These are phyloP conservation scores for Drosophila bipectinata DNA, from an alignment of 1,140 invertebrate species.

Conservation along the genomic window DNA sequence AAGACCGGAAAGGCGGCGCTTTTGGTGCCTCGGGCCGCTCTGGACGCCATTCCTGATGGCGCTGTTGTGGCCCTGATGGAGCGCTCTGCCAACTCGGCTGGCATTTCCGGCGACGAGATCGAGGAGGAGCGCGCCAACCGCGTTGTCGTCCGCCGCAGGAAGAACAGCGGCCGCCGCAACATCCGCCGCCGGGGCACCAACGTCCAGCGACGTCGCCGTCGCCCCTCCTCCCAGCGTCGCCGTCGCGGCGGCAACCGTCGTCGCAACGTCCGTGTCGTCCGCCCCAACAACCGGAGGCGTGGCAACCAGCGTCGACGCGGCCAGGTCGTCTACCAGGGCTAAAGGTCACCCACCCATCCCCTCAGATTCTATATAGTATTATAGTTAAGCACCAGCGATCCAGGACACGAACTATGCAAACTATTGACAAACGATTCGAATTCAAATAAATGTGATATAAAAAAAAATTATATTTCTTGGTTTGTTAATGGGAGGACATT, in stretches of 20 bases:
- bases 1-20: slow-evolving; percentile 77
- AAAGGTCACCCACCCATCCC: background rate
- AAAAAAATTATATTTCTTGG: slow-evolving; percentile 14
- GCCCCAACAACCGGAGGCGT: slow-evolving; percentile 35
- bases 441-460: slow-evolving; percentile 72
- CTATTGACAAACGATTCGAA: slow-evolving; percentile 47
- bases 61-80: slow-evolving; percentile 79
- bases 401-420: slow-evolving; percentile 16
- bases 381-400: slow-evolving; percentile 62
- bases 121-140: slow-evolving; percentile 77
- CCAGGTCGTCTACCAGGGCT: slow-evolving; percentile 58
- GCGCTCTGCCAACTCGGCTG: slow-evolving; percentile 23
- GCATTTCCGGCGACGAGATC: slow-evolving; percentile 2
- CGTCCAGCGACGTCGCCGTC: slow-evolving; percentile 33
- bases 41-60: slow-evolving; percentile 79
- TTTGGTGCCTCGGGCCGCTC: slow-evolving; percentile 70
- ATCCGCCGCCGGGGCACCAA: slow-evolving; percentile 38
- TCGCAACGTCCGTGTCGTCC: slow-evolving; percentile 47
- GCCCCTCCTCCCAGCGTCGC: slow-evolving; percentile 40
- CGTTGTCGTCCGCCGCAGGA: slow-evolving; percentile 72
- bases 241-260: slow-evolving; percentile 49
- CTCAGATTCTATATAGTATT: slow-evolving; percentile 56
- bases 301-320: slow-evolving; percentile 53
- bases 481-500: background rate
- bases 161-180: slow-evolving; percentile 58